Conservation (phyloP, 1,140 invertebrate genomes). For the Reticulitermes speratus region DNA sequence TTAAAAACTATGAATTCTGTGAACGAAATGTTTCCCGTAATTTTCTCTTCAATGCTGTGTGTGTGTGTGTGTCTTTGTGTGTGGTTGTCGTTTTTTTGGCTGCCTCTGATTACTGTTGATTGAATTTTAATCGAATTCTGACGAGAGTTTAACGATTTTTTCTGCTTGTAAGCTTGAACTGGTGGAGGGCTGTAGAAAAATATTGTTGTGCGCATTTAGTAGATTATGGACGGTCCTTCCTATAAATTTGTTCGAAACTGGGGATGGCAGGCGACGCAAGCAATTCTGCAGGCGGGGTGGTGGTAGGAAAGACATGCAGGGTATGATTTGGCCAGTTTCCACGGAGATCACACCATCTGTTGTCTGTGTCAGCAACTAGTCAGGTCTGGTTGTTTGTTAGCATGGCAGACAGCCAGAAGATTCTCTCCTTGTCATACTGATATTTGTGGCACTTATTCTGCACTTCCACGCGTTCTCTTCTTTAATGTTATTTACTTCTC, state of each 20-base stretch:
- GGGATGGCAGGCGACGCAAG: not conserved
- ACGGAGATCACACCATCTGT: constrained; percentile 8
- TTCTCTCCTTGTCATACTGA: not conserved
- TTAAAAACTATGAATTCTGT: too few species aligned
- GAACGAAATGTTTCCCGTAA: too few species aligned
- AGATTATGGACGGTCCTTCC: not conserved
- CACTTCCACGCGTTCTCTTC: not conserved
- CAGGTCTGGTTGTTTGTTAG: not conserved
- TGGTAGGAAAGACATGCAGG: not conserved
- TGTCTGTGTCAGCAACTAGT: constrained; percentile 5
- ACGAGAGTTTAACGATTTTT: not conserved
- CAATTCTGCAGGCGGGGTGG: not conserved
- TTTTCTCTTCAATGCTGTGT: too few species aligned
- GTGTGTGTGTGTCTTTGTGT: too few species aligned
- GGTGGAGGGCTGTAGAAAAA: not conserved
- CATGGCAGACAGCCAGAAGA: not conserved
- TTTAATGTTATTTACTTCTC: too few species aligned
- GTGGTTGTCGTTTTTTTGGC: too few species aligned
- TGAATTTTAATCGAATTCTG: constrained; percentile 13
- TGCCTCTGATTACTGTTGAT: not conserved
- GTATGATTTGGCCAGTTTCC: constrained; percentile 4
- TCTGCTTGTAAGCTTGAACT: not conserved
- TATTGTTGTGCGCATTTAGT: not conserved
- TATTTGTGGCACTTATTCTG: not conserved
- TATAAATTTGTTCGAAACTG: not conserved